A percentile compares a stretch with the other conserved stretches of the same genome.
phyloP scores from a whole-genome alignment of 2,888 invertebrate genomes.

The Therioaphis trifolii region DNA sequence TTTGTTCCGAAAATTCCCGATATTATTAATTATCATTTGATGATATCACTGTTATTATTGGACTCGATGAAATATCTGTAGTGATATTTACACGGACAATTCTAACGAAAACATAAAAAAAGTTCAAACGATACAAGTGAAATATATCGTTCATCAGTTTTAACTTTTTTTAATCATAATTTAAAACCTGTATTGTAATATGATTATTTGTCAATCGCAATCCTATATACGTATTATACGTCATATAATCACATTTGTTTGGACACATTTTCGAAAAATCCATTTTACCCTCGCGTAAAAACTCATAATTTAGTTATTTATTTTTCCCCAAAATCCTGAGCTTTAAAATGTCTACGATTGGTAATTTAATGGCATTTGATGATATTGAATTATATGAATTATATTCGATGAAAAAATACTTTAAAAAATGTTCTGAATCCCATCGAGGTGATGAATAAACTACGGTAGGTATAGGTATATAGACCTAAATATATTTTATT shows the following conservation, averaged over 20 bases:
- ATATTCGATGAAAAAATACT: neutral
- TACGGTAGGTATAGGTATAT: neutral
- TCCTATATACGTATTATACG: too few relatives aligned
- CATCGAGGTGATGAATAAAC: neutral
- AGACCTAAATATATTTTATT: too few relatives aligned
- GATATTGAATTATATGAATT: constrained; percentile 14
- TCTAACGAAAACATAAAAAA: too few relatives aligned
- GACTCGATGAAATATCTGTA: neutral
- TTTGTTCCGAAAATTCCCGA: too few relatives aligned
- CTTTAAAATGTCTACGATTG: neutral
- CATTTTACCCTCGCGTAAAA: neutral
- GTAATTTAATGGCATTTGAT: neutral
- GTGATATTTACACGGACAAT: too few relatives aligned
- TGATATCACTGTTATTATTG: neutral
- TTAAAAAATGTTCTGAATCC: neutral
- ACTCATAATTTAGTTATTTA: neutral
- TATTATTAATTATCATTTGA: neutral
- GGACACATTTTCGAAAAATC: neutral
- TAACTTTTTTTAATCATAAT: neutral
- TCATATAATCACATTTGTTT: too few relatives aligned
- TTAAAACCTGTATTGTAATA: neutral
- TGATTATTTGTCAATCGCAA: neutral
- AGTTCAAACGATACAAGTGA: too few relatives aligned
- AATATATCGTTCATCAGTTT: neutral
- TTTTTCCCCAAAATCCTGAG: neutral